Base-by-base conservation (phyloP, 1,140 invertebrate species). In the Ceratitis capitata region DNA sequence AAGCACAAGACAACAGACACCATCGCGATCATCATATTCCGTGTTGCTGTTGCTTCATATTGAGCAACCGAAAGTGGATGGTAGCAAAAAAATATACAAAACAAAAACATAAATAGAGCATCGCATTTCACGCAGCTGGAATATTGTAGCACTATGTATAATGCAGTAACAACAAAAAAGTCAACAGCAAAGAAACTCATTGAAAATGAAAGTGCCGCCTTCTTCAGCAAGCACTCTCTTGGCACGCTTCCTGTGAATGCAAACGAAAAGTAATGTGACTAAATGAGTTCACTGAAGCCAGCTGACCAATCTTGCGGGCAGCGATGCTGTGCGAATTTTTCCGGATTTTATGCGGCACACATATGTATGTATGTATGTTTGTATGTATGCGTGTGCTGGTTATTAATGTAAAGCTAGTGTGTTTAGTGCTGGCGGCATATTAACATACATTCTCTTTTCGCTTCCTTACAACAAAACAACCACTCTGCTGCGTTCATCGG, bases 361-460 rank as follows among this genome's bases (percentile, higher is more conserved):
- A 16, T 0, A 10, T 3, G 51, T 19, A 53, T 19, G 51, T 19
- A 53, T 4, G 4, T 53, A 53, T 12, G 14, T 26, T 61, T 61
- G 23, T 61, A 3, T 7, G n/a, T 16, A n/a, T 61, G n/a, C 29
- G 56, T 61, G 26, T 61, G 5, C n/a, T n/a, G n/a, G 51, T 35
- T 69, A 19, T 16, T 19, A 35, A 3, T 1, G 29, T 16, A 14
- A 12, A 4, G 23, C 35, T n/a, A 32, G 64, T n/a, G 35, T n/a
- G 16, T n/a, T 39, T 78, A 45, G 45, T 45, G 69, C 69, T 45
- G 39, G 19, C 69, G 69, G 69, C 69, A 78, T 39, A 78, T 78
- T 78, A 78, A 78, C 69, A 78, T 23, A 78, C 69, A 78, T 78
- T 78, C 69, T 23, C 69, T 78, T 78, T 78, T 78, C 23, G 19